These are phyloP conservation scores for Euproctis similis DNA, from an alignment of 2,888 invertebrate species.

Conservation along the genomic window DNA sequence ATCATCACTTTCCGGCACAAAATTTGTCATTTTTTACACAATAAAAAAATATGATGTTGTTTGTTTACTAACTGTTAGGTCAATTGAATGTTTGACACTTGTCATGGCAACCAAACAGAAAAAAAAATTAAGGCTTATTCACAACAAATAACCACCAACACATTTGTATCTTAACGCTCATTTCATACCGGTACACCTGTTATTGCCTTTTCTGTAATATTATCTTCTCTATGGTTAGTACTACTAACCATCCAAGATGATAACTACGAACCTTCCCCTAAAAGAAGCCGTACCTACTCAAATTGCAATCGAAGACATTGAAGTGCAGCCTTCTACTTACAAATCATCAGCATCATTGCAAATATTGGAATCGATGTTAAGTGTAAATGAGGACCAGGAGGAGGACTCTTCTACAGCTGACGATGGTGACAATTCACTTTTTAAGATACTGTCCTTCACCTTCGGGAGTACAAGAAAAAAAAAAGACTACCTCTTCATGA, in stretches of 20 bases:
- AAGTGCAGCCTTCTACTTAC: conserved; percentile 10
- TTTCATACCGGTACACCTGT: no score
- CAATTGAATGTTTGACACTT: no score
- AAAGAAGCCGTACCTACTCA: conserved; percentile 16
- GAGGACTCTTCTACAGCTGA: conserved; percentile 14
- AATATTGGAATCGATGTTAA: conserved; percentile 14
- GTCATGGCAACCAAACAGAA: no score
- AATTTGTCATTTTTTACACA: no score
- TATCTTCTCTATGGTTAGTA: no score
- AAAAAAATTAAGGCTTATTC: no score
- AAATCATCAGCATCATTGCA: conserved; percentile 14
- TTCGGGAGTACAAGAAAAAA: conserved; percentile 10
- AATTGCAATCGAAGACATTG: conserved; percentile 12
- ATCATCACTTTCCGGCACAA: no score
- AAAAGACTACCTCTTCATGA: conserved; percentile 13
- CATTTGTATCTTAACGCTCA: no score
- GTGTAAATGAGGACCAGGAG: conserved; percentile 12
- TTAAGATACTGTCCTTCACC: conserved; percentile 7
- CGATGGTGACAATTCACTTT: conserved; percentile 10
- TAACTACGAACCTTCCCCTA: conserved; percentile 10
- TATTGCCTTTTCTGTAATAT: no score
- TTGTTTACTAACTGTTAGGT: no score
- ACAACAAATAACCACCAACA: no score
- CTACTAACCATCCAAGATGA: conserved; percentile 10
- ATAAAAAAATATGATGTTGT: no score